Base-by-base conservation (phyloP, 1,140 invertebrate genomes). In the Octopus sinensis region DNA sequence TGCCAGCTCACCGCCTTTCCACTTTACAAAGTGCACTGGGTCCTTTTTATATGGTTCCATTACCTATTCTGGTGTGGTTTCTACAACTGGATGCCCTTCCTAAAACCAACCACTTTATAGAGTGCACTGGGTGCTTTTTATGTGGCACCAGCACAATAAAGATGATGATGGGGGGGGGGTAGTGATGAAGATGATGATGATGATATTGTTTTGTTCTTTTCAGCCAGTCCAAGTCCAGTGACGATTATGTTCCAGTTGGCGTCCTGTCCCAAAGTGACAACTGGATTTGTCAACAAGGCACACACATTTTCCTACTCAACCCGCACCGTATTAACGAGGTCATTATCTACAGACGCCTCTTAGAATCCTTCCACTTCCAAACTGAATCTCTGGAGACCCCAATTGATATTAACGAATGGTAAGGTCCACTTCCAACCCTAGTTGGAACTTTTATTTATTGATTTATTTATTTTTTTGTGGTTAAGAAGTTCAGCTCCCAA, bases 261-360 rank as follows among this genome's bases (percentile, higher is more conserved):
- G 76, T 79, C 10, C 77, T 87, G 79, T 82, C 84, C 73, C 83
- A 85, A 53, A 79, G 83, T 80, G 79, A 80, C 79, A 79, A 81
- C 13, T 87, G 86, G 86, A 62, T 83, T 43, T 83, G 85, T 83
- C 79, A 82, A 52, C 81, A 84, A 78, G 85, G 83, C 6, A 81
- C 83, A 54, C 78, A 80, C 12, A 80, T 87, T n/a, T 75, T 78
- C 53, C 71, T 86, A 17, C 75, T 87, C 13, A 85, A 87, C 54
- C 81, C 79, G 23, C 81, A 83, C 54, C 73, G 86, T 12, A 62
- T 85, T 13, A 80, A 86, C 13, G 86, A 87, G 71, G 83, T 82
- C n/a, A 43, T 87, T 23, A 56, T 85, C 10, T 87, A 79, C 71
- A 84, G 83, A 23, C 81, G 81, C 23, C 80, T 87, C 53, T 79